These are phyloP conservation scores for Oryzias dopingdopingensis DNA, from an alignment of 2,797 vertebrate genomes.

Conservation along the genomic window DNA sequence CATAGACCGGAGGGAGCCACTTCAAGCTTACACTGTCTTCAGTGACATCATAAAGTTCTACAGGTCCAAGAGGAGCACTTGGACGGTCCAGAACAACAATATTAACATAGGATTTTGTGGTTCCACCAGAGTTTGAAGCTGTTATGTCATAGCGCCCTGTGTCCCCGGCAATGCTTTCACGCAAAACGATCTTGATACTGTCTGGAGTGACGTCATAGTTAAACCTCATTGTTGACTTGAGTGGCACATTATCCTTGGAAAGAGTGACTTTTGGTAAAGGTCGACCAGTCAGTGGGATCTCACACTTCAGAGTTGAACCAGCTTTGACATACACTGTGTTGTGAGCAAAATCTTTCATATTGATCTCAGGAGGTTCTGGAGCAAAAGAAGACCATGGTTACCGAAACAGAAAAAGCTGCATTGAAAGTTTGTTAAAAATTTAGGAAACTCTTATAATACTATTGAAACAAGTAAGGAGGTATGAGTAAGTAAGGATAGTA, in stretches of 20 bases:
- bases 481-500: not conserved
- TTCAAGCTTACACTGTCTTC: slow-evolving; percentile 89
- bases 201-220: slow-evolving; percentile 91
- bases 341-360: slow-evolving; percentile 92
- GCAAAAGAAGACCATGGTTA: slow-evolving; percentile 1
- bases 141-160: slow-evolving; percentile 93
- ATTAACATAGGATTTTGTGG: slow-evolving; percentile 90
- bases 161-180: slow-evolving; percentile 90
- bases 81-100: slow-evolving; percentile 93
- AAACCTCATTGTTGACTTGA: slow-evolving; percentile 96
- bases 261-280: slow-evolving; percentile 91
- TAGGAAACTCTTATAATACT: not conserved
- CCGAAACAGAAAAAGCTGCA: not conserved
- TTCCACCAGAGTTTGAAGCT: slow-evolving; percentile 93
- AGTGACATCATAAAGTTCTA: slow-evolving; percentile 87
- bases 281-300: slow-evolving; percentile 90
- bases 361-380: slow-evolving; percentile 92
- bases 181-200: slow-evolving; percentile 88
- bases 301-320: slow-evolving; percentile 93
- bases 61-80: slow-evolving; percentile 88
- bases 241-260: slow-evolving; percentile 83
- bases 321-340: slow-evolving; percentile 93
- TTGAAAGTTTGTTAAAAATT: not conserved
- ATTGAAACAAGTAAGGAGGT: not conserved
- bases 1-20: slow-evolving; percentile 92